A percentile compares a stretch with the other conserved stretches of the same genome.
These are phyloP conservation scores for Hyles vespertilio DNA, from an alignment of 1,140 invertebrate species.

Conservation along the genomic window DNA sequence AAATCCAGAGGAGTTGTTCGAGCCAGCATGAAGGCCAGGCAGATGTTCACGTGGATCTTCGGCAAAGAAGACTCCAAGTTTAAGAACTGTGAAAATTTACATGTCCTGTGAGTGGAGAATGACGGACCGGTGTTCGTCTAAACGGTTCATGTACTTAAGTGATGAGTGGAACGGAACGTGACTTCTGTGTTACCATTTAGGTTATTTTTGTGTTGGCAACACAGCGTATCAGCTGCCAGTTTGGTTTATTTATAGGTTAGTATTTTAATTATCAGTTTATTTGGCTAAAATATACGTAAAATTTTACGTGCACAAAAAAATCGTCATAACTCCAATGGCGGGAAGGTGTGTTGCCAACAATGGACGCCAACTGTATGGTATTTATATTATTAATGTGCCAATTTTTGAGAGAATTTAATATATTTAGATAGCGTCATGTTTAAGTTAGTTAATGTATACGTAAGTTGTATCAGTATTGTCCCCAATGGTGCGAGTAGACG, in stretches of 20 bases:
- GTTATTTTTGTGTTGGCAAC: conserved; percentile 7
- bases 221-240: conserved; percentile 6
- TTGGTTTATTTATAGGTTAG: neutral
- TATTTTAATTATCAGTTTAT: neutral
- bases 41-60: conserved; percentile 93
- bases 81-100: conserved; percentile 92
- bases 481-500: conserved; percentile 6
- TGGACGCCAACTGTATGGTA: conserved; percentile 1
- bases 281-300: too few species aligned
- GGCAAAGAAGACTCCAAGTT: conserved; percentile 93
- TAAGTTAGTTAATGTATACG: conserved; percentile 24
- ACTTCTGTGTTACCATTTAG: conserved; percentile 6
- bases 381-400: conserved; percentile 50
- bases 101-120: conserved; percentile 82
- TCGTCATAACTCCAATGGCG: too few species aligned
- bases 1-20: conserved; percentile 87
- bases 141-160: conserved; percentile 7
- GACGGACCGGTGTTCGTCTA: conserved; percentile 69
- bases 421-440: conserved; percentile 21
- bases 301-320: too few species aligned
- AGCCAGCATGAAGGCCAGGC: conserved; percentile 91
- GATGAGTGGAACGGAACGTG: conserved; percentile 3
- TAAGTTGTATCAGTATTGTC: conserved; percentile 32
- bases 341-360: neutral
- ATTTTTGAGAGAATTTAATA: conserved; percentile 61